phyloP scores from a whole-genome alignment of 2,888 invertebrate species.

The Drosophila subsilvestris region DNA sequence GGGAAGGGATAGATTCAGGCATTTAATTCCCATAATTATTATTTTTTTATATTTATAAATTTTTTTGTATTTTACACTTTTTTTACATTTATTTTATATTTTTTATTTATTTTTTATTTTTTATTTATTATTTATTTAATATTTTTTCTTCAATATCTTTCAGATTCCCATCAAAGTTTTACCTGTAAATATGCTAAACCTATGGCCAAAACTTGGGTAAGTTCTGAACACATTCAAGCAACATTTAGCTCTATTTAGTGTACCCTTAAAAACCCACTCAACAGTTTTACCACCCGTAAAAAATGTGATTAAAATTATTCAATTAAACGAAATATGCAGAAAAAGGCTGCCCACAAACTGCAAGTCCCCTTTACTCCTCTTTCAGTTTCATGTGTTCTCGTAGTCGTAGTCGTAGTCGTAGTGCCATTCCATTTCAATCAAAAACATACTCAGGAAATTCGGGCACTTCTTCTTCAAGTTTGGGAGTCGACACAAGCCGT shows the following conservation, averaged over 20 bases:
- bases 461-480: conserved; percentile 30
- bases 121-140: too few relatives aligned
- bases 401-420: neutral
- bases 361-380: neutral
- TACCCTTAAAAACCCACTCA: rapidly evolving
- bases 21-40: too few relatives aligned
- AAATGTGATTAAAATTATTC: neutral
- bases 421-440: conserved; percentile 10
- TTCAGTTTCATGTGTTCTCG: neutral
- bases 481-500: conserved; percentile 10
- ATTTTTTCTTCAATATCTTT: too few relatives aligned
- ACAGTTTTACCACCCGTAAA: neutral
- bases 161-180: too few relatives aligned
- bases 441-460: conserved; percentile 22
- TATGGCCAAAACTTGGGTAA: neutral
- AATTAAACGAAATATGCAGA: neutral
- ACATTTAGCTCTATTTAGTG: neutral
- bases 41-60: too few relatives aligned
- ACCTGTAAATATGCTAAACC: neutral
- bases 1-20: too few relatives aligned
- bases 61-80: too few relatives aligned
- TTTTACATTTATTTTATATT: too few relatives aligned
- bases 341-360: neutral
- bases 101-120: too few relatives aligned
- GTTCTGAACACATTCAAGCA: neutral